These are phyloP conservation scores for Vicugna pacos DNA, from an alignment of 2,113 vertebrate species.

Conservation along the genomic window DNA sequence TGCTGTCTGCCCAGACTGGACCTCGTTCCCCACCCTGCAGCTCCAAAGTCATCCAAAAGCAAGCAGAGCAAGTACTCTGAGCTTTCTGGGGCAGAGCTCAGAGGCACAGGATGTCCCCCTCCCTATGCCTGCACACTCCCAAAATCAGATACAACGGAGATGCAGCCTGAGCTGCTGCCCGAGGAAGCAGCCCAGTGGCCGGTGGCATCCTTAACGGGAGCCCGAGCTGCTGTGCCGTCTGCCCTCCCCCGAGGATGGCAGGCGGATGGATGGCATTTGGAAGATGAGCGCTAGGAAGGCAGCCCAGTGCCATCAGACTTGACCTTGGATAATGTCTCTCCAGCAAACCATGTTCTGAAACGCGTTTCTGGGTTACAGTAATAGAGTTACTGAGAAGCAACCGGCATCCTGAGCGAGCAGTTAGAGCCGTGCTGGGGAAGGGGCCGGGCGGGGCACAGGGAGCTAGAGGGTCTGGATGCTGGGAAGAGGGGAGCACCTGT, in stretches of 20 bases:
- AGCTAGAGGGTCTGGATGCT: neutral
- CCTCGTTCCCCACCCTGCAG: neutral
- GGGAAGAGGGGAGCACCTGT: fast-evolving
- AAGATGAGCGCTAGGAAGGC: neutral
- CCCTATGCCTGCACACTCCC: fast-evolving
- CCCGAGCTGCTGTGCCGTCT: fast-evolving
- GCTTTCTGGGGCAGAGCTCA: neutral
- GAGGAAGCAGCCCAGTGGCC: fast-evolving
- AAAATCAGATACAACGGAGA: fast-evolving
- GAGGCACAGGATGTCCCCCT: fast-evolving
- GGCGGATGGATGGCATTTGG: fast-evolving
- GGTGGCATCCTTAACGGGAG: fast-evolving
- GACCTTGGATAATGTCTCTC: neutral
- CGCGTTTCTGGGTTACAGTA: neutral
- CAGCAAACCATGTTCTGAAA: fast-evolving
- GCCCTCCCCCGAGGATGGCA: fast-evolving
- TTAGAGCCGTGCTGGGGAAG: neutral
- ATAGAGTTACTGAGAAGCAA: neutral
- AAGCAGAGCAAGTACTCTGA: fast-evolving
- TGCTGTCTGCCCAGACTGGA: neutral
- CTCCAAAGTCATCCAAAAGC: too few relatives aligned
- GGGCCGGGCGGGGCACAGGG: fast-evolving
- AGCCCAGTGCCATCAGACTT: neutral
- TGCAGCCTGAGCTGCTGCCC: neutral
- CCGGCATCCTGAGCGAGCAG: fast-evolving